A percentile compares a stretch with the other conserved stretches of the same genome.
Conservation (phyloP, 2,113 vertebrate genomes). For the Corapipo altera region DNA sequence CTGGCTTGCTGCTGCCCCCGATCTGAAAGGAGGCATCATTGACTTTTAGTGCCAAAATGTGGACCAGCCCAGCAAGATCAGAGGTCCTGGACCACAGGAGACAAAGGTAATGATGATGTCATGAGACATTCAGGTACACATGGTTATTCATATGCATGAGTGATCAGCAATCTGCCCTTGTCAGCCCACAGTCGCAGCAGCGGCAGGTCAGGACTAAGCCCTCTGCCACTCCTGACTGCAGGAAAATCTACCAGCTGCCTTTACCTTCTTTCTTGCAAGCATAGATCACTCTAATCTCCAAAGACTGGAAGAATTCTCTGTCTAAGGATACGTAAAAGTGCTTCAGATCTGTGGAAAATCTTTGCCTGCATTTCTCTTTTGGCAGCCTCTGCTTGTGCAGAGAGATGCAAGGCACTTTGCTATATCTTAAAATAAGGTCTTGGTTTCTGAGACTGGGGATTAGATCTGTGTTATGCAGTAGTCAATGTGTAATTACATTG, state of each 20-base stretch:
- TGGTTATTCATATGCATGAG: constrained; percentile 80
- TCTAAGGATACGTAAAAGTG: constrained; percentile 75
- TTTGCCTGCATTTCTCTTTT: constrained; percentile 72
- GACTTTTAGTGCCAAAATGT: constrained; percentile 85
- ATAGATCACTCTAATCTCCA: constrained; percentile 63
- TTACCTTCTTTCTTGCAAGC: constrained; percentile 67
- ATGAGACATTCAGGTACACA: constrained; percentile 83
- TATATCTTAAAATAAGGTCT: constrained; percentile 70
- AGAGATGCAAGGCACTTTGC: constrained; percentile 65
- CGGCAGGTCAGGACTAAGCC: not conserved
- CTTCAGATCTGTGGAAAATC: constrained; percentile 69
- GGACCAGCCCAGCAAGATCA: constrained; percentile 90
- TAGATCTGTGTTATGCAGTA: constrained; percentile 67
- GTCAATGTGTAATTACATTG: constrained; percentile 67
- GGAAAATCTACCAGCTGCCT: constrained; percentile 67
- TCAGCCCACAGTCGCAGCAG: not conserved
- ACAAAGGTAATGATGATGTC: constrained; percentile 89
- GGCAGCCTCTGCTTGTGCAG: constrained; percentile 69
- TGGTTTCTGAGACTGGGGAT: constrained; percentile 65
- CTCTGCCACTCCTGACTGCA: constrained; percentile 30
- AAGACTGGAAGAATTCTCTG: constrained; percentile 65
- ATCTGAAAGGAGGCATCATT: constrained; percentile 89
- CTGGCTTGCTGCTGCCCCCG: constrained; percentile 75
- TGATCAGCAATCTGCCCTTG: constrained; percentile 73
- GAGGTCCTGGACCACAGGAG: constrained; percentile 87